Base-by-base conservation (phyloP, 2,888 invertebrate species). In the Luperina testacea region DNA sequence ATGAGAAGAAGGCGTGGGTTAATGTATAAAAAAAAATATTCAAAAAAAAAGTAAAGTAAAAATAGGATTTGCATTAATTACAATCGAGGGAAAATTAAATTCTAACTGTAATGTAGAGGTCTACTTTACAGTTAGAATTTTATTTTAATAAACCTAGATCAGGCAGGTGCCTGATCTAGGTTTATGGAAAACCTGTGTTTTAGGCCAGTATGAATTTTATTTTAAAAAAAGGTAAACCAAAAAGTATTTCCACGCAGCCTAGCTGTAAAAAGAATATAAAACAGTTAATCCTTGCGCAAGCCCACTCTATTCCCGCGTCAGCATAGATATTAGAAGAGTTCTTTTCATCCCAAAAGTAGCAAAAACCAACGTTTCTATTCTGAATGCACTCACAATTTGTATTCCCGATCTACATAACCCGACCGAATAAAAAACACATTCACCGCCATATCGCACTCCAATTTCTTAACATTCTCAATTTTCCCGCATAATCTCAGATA, bases 361-460 rank as follows among this genome's bases (percentile, higher is more conserved):
- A 75, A 83, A 83, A 83, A 57, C 78, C 73, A 75, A 71, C 77
- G 57, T 76, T 87, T 53, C 75, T 78, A 73, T 82, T 85, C 79
- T 77, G 77, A 89, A 87, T 88, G 82, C 88, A 82, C 86, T 86
- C 61, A 78, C 77, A 89, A 84, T 87, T 86, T 84, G 84, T 78
- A 75, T 67, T 72, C 61, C 74, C 81, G 75, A 86, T 81, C 72
- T 83, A 73, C 69, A 75, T 80, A 78, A 82, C 78, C 78, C 83
- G 69, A 38, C 83, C 67, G 72, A 86, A 89, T 88, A 80, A 87
- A 87, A 89, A 84, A 89, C 74, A 79, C 80, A 76, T 80, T 73
- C 75, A 15, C 51, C 53, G 48, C 45, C 63, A 75, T 77, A 72
- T 48, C 51, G 71, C 24, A 64, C 71, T 68, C 77, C 81, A 83